A percentile compares a stretch with the other conserved stretches of the same genome.
phyloP scores from a whole-genome alignment of 2,113 vertebrate genomes.

The Leucosticte australis region DNA sequence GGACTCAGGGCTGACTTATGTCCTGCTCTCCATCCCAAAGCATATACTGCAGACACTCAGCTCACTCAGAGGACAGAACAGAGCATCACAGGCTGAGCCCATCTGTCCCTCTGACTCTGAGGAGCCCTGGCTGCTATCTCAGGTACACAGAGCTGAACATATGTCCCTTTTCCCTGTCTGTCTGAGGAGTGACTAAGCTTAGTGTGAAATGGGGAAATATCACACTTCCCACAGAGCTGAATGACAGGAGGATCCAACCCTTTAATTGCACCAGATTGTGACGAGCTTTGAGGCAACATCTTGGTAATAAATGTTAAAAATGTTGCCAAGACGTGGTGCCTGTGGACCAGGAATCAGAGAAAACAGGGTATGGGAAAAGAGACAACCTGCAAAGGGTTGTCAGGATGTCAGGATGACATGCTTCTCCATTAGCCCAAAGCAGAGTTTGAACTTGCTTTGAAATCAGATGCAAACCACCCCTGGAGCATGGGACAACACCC shows the following conservation, averaged over 20 bases:
- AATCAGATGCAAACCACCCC: not conserved
- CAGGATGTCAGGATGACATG: not conserved
- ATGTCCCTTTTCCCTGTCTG: conserved; percentile 10
- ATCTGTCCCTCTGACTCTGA: not conserved
- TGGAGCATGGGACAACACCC: not conserved
- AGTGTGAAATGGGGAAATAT: not conserved
- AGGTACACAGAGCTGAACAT: not conserved
- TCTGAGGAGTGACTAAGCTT: conserved; percentile 25
- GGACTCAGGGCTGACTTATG: not conserved
- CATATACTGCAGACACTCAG: not conserved
- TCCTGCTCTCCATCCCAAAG: not conserved
- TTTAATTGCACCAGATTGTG: conserved; percentile 6
- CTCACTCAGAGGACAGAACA: not conserved
- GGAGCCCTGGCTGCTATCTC: not conserved
- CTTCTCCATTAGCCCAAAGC: not conserved
- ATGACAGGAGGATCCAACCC: conserved; percentile 2
- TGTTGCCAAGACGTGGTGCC: not conserved
- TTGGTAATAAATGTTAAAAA: not conserved
- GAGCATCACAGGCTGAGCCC: not conserved
- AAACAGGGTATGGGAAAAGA: not conserved
- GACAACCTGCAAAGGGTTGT: not conserved
- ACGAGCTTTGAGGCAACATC: not conserved
- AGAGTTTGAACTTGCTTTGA: not conserved
- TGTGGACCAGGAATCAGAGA: not conserved
- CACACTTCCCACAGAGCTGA: conserved; percentile 25